Conservation (phyloP, 2,797 vertebrate genomes). For the Phataginus tetradactyla region DNA sequence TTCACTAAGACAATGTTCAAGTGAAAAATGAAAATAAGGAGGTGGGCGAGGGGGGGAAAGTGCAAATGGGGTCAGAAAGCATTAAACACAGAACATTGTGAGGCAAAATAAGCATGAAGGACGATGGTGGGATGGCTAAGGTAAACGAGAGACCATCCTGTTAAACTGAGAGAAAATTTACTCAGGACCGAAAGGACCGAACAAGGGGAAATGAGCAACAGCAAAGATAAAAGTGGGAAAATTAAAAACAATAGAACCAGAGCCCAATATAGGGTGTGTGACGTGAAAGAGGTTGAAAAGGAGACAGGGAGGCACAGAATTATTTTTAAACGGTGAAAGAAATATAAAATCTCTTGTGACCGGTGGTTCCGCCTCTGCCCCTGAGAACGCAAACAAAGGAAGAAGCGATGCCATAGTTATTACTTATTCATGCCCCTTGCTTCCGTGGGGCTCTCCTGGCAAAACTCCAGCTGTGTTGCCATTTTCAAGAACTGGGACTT, state of each 20-base stretch:
- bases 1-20: background rate
- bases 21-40: background rate
- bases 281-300: background rate
- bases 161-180: background rate
- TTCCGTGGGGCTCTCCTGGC: constrained; percentile 68
- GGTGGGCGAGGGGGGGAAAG: background rate
- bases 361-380: background rate
- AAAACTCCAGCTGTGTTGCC: constrained; percentile 62
- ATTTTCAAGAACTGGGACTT: constrained; percentile 58
- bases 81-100: background rate
- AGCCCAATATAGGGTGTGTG: background rate
- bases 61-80: background rate
- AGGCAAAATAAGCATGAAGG: background rate
- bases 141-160: background rate
- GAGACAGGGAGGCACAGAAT: background rate
- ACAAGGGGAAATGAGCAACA: background rate
- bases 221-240: background rate
- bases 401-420: background rate
- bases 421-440: constrained; percentile 68
- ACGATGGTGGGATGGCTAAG: background rate
- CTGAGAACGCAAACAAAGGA: constrained; percentile 48
- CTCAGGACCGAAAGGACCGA: background rate
- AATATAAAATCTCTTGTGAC: background rate
- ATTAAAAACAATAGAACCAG: background rate
- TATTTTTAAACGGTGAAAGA: constrained; percentile 23